Evolutionary conservation across 2,888 invertebrate species (phyloP).

Genomic region (Drosophila greeni): DNA sequence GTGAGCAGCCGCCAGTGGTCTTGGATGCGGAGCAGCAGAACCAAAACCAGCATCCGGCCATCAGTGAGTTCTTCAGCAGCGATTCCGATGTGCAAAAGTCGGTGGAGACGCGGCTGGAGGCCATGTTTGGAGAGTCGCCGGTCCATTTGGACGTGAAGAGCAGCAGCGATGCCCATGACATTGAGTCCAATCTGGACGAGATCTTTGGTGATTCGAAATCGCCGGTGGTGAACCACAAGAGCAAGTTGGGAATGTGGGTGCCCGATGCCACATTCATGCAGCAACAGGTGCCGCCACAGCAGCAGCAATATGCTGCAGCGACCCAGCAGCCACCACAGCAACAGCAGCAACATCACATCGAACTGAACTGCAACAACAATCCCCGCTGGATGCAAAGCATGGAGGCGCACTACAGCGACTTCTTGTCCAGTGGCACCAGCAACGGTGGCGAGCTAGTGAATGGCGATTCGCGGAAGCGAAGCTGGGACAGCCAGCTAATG

Average conservation of each 20-base stretch:
- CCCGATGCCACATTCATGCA: conserved; percentile 53
- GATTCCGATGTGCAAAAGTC: conserved; percentile 77
- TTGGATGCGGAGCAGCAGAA: conserved; percentile 59
- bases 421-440: conserved; percentile 63
- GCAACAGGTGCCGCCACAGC: conserved; percentile 37
- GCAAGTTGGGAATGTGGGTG: conserved; percentile 69
- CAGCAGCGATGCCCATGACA: conserved; percentile 70
- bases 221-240: conserved; percentile 48
- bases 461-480: conserved; percentile 72
- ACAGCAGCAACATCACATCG: conserved; percentile 72
- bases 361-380: conserved; percentile 74
- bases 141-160: conserved; percentile 73
- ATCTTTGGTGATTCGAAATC: conserved; percentile 77
- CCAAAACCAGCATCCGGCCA: conserved; percentile 70
- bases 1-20: conserved; percentile 66
- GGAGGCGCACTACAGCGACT: conserved; percentile 76
- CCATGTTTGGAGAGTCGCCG: conserved; percentile 79
- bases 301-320: conserved; percentile 28
- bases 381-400: conserved; percentile 78
- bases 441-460: conserved; percentile 63
- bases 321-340: conserved; percentile 56
- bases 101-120: conserved; percentile 78
- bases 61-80: conserved; percentile 76
- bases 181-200: conserved; percentile 77
- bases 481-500: conserved; percentile 74